phyloP scores from a whole-genome alignment of 2,888 invertebrate genomes.

The Eupithecia insigniata region DNA sequence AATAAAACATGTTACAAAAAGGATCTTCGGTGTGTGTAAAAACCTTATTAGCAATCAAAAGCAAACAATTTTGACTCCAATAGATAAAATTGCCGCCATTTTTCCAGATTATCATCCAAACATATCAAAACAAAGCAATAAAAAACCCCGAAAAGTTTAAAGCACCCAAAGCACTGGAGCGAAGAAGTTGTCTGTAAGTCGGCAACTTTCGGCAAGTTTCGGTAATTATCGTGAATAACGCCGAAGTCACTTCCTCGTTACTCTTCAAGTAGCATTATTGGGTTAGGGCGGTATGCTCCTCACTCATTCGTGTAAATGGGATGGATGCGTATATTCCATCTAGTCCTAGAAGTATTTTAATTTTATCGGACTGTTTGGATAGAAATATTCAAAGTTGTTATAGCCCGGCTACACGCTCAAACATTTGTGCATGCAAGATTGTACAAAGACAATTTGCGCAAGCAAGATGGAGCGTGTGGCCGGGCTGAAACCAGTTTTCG shows the following conservation, averaged over 20 bases:
- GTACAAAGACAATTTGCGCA: too few relatives aligned
- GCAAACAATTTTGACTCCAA: background rate
- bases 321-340: too few relatives aligned
- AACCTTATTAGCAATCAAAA: background rate
- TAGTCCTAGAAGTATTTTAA: too few relatives aligned
- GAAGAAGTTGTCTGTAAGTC: conserved; percentile 1
- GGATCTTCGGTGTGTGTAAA: background rate
- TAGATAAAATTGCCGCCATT: background rate
- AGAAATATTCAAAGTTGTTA: too few relatives aligned
- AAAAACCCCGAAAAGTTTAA: conserved; percentile 3
- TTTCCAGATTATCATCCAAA: background rate
- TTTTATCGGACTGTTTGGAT: too few relatives aligned
- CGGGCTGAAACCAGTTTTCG: too few relatives aligned
- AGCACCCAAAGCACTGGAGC: conserved; percentile 5
- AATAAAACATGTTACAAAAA: too few relatives aligned
- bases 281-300: background rate
- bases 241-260: background rate
- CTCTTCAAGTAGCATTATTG: conserved; percentile 4
- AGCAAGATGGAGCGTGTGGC: too few relatives aligned
- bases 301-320: background rate
- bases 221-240: conserved; percentile 9
- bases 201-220: conserved; percentile 1
- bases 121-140: conserved; percentile 11
- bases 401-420: too few relatives aligned
- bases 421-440: too few relatives aligned